A percentile compares a stretch with the other conserved stretches of the same genome.
Conservation (phyloP, 2,113 vertebrate species). For the Scomber japonicus region DNA sequence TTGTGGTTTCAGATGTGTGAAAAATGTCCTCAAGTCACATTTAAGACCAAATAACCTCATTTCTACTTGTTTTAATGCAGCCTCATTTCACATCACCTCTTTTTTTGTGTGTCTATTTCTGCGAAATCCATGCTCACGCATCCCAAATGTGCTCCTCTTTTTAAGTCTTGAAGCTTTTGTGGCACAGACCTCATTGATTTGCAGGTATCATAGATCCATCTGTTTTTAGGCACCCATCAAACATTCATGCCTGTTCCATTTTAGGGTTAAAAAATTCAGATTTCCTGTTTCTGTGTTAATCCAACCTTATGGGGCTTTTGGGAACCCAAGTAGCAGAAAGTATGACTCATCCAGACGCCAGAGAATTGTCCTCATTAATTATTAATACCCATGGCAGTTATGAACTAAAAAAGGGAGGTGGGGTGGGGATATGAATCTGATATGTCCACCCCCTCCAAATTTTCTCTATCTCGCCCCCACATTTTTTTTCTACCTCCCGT, state of each 20-base stretch:
- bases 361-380: slow-evolving; percentile 79
- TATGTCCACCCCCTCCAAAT: slow-evolving; percentile 40
- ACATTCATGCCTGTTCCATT: slow-evolving; percentile 59
- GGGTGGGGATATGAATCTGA: slow-evolving; percentile 39
- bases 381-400: slow-evolving; percentile 72
- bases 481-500: slow-evolving; percentile 5
- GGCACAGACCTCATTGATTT: not conserved
- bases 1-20: not conserved
- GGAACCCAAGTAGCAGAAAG: slow-evolving; percentile 67
- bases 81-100: not conserved
- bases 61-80: not conserved
- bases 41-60: not conserved
- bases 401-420: slow-evolving; percentile 68
- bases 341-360: slow-evolving; percentile 74
- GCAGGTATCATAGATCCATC: slow-evolving; percentile 17
- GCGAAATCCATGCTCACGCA: not conserved
- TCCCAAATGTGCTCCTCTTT: not conserved
- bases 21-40: not conserved
- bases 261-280: slow-evolving; percentile 65
- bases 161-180: not conserved
- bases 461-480: not conserved
- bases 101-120: not conserved
- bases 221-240: slow-evolving; percentile 61
- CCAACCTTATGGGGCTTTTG: slow-evolving; percentile 70
- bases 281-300: slow-evolving; percentile 60